These are phyloP conservation scores for Manis pentadactyla DNA, from an alignment of 2,797 vertebrate species.

Conservation along the genomic window DNA sequence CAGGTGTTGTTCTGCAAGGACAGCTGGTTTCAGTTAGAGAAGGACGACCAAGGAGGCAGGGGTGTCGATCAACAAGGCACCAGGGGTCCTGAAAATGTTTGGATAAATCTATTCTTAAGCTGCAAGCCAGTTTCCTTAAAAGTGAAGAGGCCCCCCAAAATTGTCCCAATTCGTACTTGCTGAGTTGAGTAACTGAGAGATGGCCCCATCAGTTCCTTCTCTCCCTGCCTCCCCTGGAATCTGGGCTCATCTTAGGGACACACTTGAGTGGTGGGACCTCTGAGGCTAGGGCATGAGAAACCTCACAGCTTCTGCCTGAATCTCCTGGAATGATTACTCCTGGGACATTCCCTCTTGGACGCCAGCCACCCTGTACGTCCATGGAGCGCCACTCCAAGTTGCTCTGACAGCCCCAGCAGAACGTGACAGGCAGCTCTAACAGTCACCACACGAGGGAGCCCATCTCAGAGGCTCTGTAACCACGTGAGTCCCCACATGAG, in stretches of 20 bases:
- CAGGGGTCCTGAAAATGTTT: accelerated
- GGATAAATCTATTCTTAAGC: background rate
- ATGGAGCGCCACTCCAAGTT: accelerated
- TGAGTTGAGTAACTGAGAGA: background rate
- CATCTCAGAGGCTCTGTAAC: background rate
- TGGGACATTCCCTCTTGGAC: background rate
- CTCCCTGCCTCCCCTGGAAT: background rate
- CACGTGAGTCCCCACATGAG: background rate
- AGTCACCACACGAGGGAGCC: background rate
- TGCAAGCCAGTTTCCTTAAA: background rate
- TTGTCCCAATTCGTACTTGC: background rate
- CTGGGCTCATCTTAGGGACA: background rate
- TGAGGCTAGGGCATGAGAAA: background rate
- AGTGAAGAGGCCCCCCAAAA: background rate
- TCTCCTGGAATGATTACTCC: background rate
- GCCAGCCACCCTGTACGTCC: background rate
- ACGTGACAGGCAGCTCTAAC: background rate
- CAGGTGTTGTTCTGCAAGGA: background rate
- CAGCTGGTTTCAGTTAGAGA: background rate
- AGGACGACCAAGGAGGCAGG: background rate
- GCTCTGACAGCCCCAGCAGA: background rate
- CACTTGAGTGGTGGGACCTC: background rate
- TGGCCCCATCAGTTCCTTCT: accelerated
- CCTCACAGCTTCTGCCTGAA: accelerated
- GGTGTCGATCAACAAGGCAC: background rate